Percentiles rank a stretch among this genome's conserved stretches.
These are phyloP conservation scores for Morone saxatilis DNA, from an alignment of 2,113 vertebrate species.

Conservation along the genomic window DNA sequence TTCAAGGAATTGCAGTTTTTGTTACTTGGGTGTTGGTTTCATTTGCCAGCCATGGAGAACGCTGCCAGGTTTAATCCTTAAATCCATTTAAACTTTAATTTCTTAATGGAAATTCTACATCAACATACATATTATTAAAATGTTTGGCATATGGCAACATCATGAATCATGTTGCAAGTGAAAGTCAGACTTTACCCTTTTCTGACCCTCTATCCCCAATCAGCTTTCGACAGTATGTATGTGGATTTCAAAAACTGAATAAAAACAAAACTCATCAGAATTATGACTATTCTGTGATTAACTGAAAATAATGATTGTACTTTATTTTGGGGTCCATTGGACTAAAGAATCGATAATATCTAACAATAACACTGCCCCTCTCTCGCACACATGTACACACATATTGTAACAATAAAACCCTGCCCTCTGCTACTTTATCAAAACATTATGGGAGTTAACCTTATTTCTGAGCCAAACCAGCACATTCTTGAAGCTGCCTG, in stretches of 20 bases:
- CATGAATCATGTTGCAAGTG: no score
- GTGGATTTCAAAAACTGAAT: conserved; percentile 1
- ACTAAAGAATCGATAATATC: background rate
- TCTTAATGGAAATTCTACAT: background rate
- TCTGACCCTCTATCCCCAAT: background rate
- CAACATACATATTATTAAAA: background rate
- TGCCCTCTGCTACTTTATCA: conserved; percentile 43
- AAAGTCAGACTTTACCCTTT: background rate
- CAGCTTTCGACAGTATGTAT: background rate
- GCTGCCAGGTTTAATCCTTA: no score
- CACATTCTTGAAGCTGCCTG: conserved; percentile 60
- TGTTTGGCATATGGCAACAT: background rate
- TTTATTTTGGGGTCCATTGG: background rate
- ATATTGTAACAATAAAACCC: conserved; percentile 53
- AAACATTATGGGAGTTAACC: conserved; percentile 55
- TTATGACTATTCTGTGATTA: background rate
- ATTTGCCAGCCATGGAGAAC: no score
- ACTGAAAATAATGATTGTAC: background rate
- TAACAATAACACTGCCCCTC: background rate
- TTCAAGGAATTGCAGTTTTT: no score
- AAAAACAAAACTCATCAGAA: background rate
- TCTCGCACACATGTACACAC: background rate
- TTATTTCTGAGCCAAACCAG: conserved; percentile 64
- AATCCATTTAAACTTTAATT: background rate
- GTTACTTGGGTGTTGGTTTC: no score